phyloP scores from a whole-genome alignment of 2,113 vertebrate genomes.

The Suricata suricatta region DNA sequence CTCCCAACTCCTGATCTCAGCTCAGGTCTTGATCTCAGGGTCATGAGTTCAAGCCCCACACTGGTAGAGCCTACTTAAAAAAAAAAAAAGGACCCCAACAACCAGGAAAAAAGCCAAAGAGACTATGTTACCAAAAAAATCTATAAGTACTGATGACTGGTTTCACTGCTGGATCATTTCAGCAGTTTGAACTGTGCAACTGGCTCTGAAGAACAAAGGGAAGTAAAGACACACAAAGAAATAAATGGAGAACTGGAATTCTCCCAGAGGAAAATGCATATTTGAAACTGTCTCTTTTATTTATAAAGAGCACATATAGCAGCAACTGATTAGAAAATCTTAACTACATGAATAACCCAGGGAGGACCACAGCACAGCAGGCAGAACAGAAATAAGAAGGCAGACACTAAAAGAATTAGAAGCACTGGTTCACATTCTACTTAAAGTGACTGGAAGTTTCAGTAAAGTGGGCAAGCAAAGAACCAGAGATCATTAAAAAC shows the following conservation, averaged over 20 bases:
- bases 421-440: conserved; percentile 39
- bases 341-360: conserved; percentile 64
- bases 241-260: conserved; percentile 60
- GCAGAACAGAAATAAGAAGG: conserved; percentile 70
- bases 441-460: conserved; percentile 9
- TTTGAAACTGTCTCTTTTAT: conserved; percentile 68
- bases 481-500: conserved; percentile 38
- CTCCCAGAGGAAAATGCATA: conserved; percentile 59
- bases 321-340: conserved; percentile 56
- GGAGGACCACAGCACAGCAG: conserved; percentile 38
- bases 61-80: too few species aligned
- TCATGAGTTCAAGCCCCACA: too few species aligned
- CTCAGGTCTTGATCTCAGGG: too few species aligned
- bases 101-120: conserved; percentile 1
- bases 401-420: conserved; percentile 60
- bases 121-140: conserved; percentile 68
- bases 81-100: too few species aligned
- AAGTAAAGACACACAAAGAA: conserved; percentile 18
- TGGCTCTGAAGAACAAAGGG: conserved; percentile 15
- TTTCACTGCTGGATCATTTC: conserved; percentile 68
- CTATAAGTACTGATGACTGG: conserved; percentile 77
- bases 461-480: neutral
- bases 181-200: conserved; percentile 61
- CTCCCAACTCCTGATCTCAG: too few species aligned
- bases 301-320: conserved; percentile 48